A percentile compares a stretch with the other conserved stretches of the same genome.
These are phyloP conservation scores for Anthrax anthrax DNA, from an alignment of 2,888 invertebrate species.

Conservation along the genomic window DNA sequence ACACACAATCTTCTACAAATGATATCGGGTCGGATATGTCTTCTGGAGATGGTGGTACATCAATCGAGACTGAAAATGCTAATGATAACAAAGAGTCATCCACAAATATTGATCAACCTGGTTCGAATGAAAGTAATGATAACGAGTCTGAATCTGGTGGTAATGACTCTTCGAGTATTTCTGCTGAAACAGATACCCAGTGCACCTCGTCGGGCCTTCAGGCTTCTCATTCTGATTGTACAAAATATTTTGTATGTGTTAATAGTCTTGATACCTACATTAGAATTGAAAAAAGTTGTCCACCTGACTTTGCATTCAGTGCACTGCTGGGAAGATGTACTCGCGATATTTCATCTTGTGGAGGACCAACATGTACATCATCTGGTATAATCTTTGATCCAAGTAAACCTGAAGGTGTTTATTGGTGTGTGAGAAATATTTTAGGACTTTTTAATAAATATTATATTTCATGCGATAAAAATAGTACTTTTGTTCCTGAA, in stretches of 20 bases:
- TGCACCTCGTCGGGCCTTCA: constrained; percentile 10
- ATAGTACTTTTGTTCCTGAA: constrained; percentile 6
- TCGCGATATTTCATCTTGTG: constrained; percentile 11
- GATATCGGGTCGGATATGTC: too few relatives aligned
- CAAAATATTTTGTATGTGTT: constrained; percentile 9
- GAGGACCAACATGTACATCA: constrained; percentile 5
- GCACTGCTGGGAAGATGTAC: constrained; percentile 9
- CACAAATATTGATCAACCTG: too few relatives aligned
- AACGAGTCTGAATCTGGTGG: too few relatives aligned
- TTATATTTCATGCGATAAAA: constrained; percentile 10
- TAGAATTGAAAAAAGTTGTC: constrained; percentile 7
- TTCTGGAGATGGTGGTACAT: too few relatives aligned
- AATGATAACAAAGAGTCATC: too few relatives aligned
- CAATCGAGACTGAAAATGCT: neutral
- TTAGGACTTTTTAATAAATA: constrained; percentile 13
- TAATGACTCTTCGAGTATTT: too few relatives aligned
- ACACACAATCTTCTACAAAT: too few relatives aligned
- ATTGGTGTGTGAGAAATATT: constrained; percentile 11
- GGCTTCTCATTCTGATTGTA: constrained; percentile 8
- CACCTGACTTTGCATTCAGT: constrained; percentile 11
- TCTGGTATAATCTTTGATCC: constrained; percentile 10
- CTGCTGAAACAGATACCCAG: neutral
- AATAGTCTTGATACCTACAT: constrained; percentile 1
- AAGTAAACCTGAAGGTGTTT: constrained; percentile 9
- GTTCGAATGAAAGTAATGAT: neutral